Base-by-base conservation (phyloP, 1,140 invertebrate genomes). In the Stegodyphus dumicola region DNA sequence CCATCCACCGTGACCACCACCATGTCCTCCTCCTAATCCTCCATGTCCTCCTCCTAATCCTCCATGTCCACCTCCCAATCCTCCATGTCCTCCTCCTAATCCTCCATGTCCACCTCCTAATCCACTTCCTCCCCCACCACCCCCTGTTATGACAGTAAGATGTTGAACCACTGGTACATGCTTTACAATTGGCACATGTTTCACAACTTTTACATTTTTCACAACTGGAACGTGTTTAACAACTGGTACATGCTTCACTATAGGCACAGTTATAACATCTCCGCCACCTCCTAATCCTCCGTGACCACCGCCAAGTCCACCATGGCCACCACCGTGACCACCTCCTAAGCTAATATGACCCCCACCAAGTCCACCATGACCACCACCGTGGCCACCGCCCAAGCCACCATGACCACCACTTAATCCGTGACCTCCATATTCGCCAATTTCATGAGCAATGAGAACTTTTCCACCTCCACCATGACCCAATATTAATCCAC, bases 131-230 rank as follows among this genome's bases (percentile, higher is more conserved):
- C 81, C 74, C 4, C 73, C 65, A n/a, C 81, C 74, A 17, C 74
- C 74, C 18, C 71, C 13, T 15, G 71, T 69, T 60, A 77, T 17
- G 13, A 85, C 73, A 33, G 81, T 60, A 49, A 85, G 18, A n/a
- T 85, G 81, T 7, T 85, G 81, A 67, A 85, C 81, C 7, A 85
- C 81, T 9, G 81, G 81, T 1, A 85, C 53, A 18, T 85, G 81
- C 56, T 85, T 85, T 49, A 85, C 65, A 11, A 85, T 65, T 69
- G 81, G 81, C 13, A 85, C 81, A 51, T 85, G 81, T 51, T 85
- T 85, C 15, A 85, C 65, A 76, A 85, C 64, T 69, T 75, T 77
- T 7, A 85, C 81, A 69, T 76, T 85, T 85, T 85, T 85, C 2
- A 85, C 81, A 18, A 85, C 71, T 54, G 56, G 73, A 11, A 85